These are phyloP conservation scores for Pangasianodon gigas DNA, from an alignment of 2,113 vertebrate species.

Conservation along the genomic window DNA sequence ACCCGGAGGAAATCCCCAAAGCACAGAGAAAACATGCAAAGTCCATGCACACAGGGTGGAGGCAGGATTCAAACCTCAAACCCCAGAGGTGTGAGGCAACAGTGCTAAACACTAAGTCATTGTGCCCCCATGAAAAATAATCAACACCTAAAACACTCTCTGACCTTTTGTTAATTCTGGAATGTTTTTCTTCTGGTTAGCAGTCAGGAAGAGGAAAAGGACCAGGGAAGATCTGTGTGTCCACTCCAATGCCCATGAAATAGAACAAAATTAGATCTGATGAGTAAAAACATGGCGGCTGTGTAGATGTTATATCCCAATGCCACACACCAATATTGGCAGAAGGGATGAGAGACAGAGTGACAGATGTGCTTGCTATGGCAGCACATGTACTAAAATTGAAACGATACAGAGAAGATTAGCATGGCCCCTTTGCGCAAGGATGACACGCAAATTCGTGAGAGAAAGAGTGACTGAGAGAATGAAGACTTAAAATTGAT, in stretches of 20 bases:
- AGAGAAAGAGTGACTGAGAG: neutral
- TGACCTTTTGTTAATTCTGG: neutral
- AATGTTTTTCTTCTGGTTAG: neutral
- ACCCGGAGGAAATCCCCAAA: no score
- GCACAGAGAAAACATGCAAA: no score
- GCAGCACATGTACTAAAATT: no score
- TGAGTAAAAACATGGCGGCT: neutral
- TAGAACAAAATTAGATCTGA: neutral
- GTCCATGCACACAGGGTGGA: no score
- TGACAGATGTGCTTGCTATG: no score
- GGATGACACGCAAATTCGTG: no score
- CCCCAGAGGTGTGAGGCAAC: no score
- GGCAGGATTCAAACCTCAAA: no score
- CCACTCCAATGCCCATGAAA: neutral
- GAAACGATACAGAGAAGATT: no score
- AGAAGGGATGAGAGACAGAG: neutral
- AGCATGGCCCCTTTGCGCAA: no score
- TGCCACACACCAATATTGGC: conserved; percentile 1
- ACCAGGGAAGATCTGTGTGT: neutral
- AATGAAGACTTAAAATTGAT: neutral
- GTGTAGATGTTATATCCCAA: neutral
- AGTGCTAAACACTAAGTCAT: no score
- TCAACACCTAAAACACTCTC: neutral
- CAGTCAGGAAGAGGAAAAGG: neutral
- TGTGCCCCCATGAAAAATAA: neutral